phyloP scores from a whole-genome alignment of 2,888 invertebrate species.

The Scaeva pyrastri region DNA sequence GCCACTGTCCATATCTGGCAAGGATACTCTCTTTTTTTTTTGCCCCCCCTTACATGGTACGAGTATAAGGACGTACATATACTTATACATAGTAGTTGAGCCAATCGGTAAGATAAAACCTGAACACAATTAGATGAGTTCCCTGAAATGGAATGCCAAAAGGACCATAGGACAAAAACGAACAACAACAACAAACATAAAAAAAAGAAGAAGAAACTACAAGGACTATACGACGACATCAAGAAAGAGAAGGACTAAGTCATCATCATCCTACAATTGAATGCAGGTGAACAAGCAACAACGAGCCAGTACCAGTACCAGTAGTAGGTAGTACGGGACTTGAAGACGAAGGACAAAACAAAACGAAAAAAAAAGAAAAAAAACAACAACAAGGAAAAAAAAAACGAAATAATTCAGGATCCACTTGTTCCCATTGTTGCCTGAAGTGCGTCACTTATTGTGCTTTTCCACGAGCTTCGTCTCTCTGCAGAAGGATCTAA shows the following conservation, averaged over 20 bases:
- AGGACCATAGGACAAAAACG: slow-evolving; percentile 69
- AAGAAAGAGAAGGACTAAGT: slow-evolving; percentile 53
- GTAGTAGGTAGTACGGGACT: slow-evolving; percentile 37
- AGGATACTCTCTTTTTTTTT: slow-evolving; percentile 48
- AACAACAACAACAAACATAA: slow-evolving; percentile 37
- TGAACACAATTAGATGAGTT: slow-evolving; percentile 74
- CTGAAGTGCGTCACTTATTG: slow-evolving; percentile 76
- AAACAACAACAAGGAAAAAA: slow-evolving; percentile 20
- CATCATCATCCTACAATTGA: slow-evolving; percentile 72
- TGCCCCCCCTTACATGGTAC: too few species aligned
- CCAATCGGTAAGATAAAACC: slow-evolving; percentile 75
- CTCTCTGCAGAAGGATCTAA: slow-evolving; percentile 66
- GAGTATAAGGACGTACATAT: too few species aligned
- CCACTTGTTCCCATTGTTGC: slow-evolving; percentile 74
- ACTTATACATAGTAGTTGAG: slow-evolving; percentile 54
- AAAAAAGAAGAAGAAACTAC: slow-evolving; percentile 12
- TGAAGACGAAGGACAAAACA: slow-evolving; percentile 29
- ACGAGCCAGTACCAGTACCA: too few species aligned
- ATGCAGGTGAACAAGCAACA: slow-evolving; percentile 73
- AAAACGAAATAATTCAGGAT: slow-evolving; percentile 53
- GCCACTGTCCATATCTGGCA: slow-evolving; percentile 71
- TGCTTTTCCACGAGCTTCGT: slow-evolving; percentile 74
- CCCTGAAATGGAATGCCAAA: slow-evolving; percentile 74
- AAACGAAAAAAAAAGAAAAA: slow-evolving; percentile 26
- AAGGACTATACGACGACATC: slow-evolving; percentile 21